Base-by-base conservation (phyloP, 2,113 vertebrate species). In the Carlito syrichta region DNA sequence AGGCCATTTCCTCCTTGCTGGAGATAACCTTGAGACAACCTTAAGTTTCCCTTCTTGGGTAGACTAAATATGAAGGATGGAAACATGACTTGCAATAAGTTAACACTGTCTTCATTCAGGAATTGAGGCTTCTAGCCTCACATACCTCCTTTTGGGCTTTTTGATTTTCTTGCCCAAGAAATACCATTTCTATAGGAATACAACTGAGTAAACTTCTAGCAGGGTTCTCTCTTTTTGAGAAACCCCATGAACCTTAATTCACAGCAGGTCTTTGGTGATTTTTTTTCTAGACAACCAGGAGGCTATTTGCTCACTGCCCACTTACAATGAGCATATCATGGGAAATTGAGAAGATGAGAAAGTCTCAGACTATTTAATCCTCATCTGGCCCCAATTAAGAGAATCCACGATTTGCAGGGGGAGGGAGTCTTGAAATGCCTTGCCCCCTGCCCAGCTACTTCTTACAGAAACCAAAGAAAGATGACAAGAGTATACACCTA, bases 131-230 rank as follows among this genome's bases (percentile, higher is more conserved):
- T 86, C 56, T 27, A 83, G 91, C 62, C 85, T 87, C 63, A 92
- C 32, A 86, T 20, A 90, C 83, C 85, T 94, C 68, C 83, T 95
- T 97, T 96, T 84, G 95, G 96, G 95, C 95, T 91, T 93, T 96
- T 63, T 94, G 87, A 95, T 93, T 92, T 91, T 93, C 83, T 96
- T 96, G 92, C 94, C 91, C 89, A 92, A 93, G 27, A 96, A 97
- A 86, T 96, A 97, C 60, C 43, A 79, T 95, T 97, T 95, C 96
- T 97, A 91, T 45, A 79, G 48, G 91, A 96, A 86, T 91, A 95
- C 76, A 93, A 86, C 89, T 93, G 94, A 97, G 83, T 93, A 94
- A 94, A 96, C 89, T 96, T 68, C 63, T 94, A 92, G 79, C 82
- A 95, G 93, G 77, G 74, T 91, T 92, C 89, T 97, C 81, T 94